Base-by-base conservation (phyloP, 1,140 invertebrate species). In the Drosophila yakuba region DNA sequence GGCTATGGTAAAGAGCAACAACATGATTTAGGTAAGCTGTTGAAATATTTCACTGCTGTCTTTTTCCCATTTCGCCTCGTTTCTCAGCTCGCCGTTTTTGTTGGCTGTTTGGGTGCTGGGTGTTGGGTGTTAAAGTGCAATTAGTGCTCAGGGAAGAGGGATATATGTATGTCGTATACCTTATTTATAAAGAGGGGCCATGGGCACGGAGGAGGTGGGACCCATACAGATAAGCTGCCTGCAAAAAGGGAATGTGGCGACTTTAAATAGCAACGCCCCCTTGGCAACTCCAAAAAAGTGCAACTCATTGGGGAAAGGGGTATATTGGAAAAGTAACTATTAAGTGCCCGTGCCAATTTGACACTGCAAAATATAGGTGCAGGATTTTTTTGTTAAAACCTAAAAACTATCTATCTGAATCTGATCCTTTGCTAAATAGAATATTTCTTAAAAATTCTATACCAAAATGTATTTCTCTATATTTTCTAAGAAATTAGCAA, bases 91-190 rank as follows among this genome's bases (percentile, higher is more conserved):
- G 44, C 56, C 12, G 25, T 7, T 20, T 48, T n/a, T 50, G 2
- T 55, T 50, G 4, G 45, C 6, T 66, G 43, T 17, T 17, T 17
- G 17, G 17, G 17, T 17, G 17, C 17, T 17, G 17, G 17, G 17
- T 17, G 17, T 56, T 67, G 55, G 66, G 76, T 83, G 75, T 83
- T 88, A 83, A 89, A 68, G 61, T 83, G 80, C 84, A 86, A 84
- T 84, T 84, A 84, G 76, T 69, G 79, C 36, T 6, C 67, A 48
- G 67, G 51, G 44, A 58, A 43, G 64, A 57, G 63, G 52, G 64
- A 56, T 67, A 48, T 23, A 17, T 15, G 10, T 15, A 39, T 7
- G n/a, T 32, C 28, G 28, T 6, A 20, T 38, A 38, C 11, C 36
- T 15, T 38, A 61, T 15, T 2, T 45, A 35, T 17, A n/a, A 7